These are phyloP conservation scores for Diploscapter pachys DNA, from an alignment of 1,140 invertebrate genomes.

Conservation along the genomic window DNA sequence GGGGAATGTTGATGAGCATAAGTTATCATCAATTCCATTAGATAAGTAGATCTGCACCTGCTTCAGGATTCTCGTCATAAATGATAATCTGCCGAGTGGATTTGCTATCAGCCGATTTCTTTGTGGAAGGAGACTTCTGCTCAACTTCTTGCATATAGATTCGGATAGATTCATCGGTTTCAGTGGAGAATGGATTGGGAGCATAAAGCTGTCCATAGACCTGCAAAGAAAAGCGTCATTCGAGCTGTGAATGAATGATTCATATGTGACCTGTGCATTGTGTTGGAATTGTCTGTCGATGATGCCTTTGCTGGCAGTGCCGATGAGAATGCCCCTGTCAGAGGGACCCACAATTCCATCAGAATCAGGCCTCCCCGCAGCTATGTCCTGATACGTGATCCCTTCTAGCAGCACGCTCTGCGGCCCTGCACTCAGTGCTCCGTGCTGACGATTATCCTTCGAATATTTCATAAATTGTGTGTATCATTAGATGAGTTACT, in stretches of 20 bases:
- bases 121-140: constrained; percentile 31
- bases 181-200: constrained; percentile 46
- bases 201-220: constrained; percentile 48
- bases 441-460: constrained; percentile 82
- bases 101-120: not conserved
- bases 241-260: not conserved
- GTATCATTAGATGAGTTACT: not conserved
- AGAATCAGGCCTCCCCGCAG: constrained; percentile 61
- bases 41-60: constrained; percentile 10
- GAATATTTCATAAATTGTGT: not conserved
- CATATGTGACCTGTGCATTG: constrained; percentile 69
- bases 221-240: constrained; percentile 20
- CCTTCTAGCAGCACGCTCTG: constrained; percentile 95
- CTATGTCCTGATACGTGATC: constrained; percentile 93
- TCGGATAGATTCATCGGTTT: constrained; percentile 49
- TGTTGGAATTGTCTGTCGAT: constrained; percentile 97
- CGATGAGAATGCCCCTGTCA: constrained; percentile 82
- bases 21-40: not conserved
- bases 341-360: constrained; percentile 24
- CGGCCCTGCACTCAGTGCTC: constrained; percentile 89
- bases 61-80: constrained; percentile 23
- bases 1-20: not conserved
- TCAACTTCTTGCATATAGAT: constrained; percentile 43
- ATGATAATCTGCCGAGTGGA: not conserved
- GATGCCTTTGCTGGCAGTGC: constrained; percentile 91